Evolutionary conservation across 2,888 invertebrate species (phyloP).

Genomic region (Clusia tigrina): DNA sequence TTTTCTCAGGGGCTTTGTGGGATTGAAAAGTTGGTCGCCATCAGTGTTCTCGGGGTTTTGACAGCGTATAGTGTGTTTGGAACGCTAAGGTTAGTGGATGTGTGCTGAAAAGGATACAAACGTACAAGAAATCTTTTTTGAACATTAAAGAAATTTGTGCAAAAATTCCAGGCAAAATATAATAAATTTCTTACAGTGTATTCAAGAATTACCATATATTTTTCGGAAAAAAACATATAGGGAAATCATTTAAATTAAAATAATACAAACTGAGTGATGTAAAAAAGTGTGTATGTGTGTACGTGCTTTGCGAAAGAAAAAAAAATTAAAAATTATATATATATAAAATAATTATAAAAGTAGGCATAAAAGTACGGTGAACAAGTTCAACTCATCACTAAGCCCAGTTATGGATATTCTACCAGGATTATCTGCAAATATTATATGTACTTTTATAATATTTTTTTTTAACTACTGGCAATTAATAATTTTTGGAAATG

Average conservation of each 20-base stretch:
- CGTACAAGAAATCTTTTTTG: constrained; percentile 19
- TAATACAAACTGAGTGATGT: neutral
- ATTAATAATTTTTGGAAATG: constrained; percentile 17
- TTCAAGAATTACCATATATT: constrained; percentile 11
- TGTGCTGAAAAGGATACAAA: constrained; percentile 18
- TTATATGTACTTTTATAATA: neutral
- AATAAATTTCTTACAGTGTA: constrained; percentile 13
- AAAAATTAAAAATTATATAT: constrained; percentile 18
- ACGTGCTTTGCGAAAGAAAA: constrained; percentile 41
- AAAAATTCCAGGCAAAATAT: constrained; percentile 19
- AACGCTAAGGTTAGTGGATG: constrained; percentile 65
- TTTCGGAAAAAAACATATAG: constrained; percentile 15
- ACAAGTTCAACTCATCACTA: neutral
- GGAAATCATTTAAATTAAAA: constrained; percentile 3
- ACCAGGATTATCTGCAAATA: neutral
- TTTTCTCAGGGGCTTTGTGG: constrained; percentile 60
- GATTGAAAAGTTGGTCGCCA: constrained; percentile 60
- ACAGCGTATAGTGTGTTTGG: constrained; percentile 66
- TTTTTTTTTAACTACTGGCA: constrained; percentile 9
- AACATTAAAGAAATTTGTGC: constrained; percentile 2
- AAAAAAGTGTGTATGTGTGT: constrained; percentile 11
- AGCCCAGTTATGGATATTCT: neutral
- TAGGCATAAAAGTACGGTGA: neutral
- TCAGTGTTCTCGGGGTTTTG: constrained; percentile 67
- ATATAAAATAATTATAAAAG: neutral